Evolutionary conservation across 2,888 invertebrate genomes (phyloP).

Genomic region (Drosophila parthenogenetica): DNA sequence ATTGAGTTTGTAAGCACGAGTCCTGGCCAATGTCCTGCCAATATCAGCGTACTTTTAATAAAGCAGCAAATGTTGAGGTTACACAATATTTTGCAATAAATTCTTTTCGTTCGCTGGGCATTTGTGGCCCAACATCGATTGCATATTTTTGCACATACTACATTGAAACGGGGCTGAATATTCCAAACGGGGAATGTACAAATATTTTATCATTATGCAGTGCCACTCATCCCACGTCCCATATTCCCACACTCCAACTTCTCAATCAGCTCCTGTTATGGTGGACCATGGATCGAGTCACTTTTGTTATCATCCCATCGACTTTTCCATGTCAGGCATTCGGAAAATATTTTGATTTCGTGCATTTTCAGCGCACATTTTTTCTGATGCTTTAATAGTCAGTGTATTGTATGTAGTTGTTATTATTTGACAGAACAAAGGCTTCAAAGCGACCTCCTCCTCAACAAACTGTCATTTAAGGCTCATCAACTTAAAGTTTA

Average conservation of each 20-base stretch:
- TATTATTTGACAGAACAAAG: neutral
- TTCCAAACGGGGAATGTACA: slow-evolving; percentile 26
- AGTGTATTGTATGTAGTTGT: slow-evolving; percentile 6
- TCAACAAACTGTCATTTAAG: neutral
- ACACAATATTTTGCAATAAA: slow-evolving; percentile 28
- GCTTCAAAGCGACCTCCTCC: too few relatives aligned
- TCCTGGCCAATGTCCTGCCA: slow-evolving; percentile 9
- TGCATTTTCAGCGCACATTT: slow-evolving; percentile 30
- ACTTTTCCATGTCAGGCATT: slow-evolving; percentile 21
- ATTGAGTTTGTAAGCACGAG: too few relatives aligned
- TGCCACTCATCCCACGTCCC: neutral
- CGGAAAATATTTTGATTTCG: slow-evolving; percentile 44
- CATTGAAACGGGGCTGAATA: slow-evolving; percentile 11
- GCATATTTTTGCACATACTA: slow-evolving; percentile 16
- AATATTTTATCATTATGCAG: slow-evolving; percentile 49
- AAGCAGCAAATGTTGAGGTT: slow-evolving; percentile 31
- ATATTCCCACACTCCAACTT: neutral
- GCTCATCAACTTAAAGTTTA: too few relatives aligned
- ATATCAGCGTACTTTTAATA: neutral
- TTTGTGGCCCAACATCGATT: slow-evolving; percentile 4
- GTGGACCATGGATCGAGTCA: neutral
- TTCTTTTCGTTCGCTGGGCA: slow-evolving; percentile 27
- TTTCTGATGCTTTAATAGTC: neutral
- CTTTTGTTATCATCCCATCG: slow-evolving; percentile 4
- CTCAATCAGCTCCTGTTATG: too few relatives aligned